Percentiles rank a stretch among this genome's conserved stretches.
Evolutionary conservation across 2,797 vertebrate genomes (phyloP).

Genomic region (Ambastaia sidthimunki): DNA sequence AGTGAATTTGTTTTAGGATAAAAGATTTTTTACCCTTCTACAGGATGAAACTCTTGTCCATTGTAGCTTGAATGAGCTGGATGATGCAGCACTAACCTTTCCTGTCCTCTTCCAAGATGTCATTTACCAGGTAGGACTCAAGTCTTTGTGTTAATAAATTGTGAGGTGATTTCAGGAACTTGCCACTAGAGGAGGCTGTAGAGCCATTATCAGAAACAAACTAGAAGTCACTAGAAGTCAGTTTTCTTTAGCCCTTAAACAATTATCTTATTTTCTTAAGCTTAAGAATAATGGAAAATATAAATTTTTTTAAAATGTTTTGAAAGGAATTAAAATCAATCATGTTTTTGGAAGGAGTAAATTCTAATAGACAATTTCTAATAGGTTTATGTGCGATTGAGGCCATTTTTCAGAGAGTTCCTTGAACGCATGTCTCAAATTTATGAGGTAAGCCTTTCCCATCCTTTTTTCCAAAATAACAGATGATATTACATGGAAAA

Average conservation of each 20-base stretch:
- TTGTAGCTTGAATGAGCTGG: constrained; percentile 97
- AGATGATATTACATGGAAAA: neutral
- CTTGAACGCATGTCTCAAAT: constrained; percentile 98
- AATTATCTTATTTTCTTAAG: neutral
- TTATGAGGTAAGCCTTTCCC: constrained; percentile 87
- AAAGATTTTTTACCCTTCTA: neutral
- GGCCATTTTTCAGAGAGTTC: constrained; percentile 98
- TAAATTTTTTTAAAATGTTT: no score
- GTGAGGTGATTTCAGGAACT: neutral
- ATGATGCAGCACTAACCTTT: constrained; percentile 97
- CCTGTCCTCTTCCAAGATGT: constrained; percentile 99
- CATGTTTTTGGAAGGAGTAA: neutral
- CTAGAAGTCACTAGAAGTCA: neutral
- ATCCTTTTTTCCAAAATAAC: neutral
- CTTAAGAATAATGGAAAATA: neutral
- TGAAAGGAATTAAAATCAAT: neutral
- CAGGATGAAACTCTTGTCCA: constrained; percentile 98
- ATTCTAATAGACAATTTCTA: constrained; percentile 12
- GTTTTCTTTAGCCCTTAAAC: neutral
- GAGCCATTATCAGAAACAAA: neutral
- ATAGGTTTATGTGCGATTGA: constrained; percentile 95
- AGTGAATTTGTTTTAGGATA: neutral
- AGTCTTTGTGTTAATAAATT: neutral
- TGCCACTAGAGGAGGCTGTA: constrained; percentile 65
- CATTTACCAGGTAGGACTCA: constrained; percentile 90